Conservation (phyloP, 2,113 vertebrate genomes). For the Salminus brasiliensis region DNA sequence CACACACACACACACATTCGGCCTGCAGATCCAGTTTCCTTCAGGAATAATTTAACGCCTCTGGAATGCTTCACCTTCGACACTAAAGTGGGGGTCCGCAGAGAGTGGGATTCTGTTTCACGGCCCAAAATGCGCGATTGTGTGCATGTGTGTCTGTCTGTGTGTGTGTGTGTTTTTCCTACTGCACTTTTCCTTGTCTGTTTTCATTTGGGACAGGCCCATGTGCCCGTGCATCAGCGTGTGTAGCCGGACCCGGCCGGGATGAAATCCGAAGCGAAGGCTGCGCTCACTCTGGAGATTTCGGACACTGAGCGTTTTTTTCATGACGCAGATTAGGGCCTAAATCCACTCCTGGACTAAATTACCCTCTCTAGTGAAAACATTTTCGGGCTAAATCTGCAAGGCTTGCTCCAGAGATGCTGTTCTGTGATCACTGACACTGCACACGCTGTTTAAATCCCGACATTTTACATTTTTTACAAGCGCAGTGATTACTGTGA, state of each 20-base stretch:
- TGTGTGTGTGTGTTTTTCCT: constrained; percentile 32
- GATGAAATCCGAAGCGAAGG: constrained; percentile 23
- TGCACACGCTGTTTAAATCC: background rate
- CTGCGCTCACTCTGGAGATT: background rate
- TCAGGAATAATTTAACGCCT: constrained; percentile 70
- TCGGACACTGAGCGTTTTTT: constrained; percentile 3
- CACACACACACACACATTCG: background rate
- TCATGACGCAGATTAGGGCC: background rate
- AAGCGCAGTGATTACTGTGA: no score
- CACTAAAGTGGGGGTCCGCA: constrained; percentile 49
- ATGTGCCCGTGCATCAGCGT: constrained; percentile 1
- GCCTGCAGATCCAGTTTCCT: constrained; percentile 60
- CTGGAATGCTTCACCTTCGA: constrained; percentile 71
- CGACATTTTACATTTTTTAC: no score
- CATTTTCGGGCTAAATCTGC: background rate
- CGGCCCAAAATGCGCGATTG: constrained; percentile 21
- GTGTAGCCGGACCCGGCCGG: background rate
- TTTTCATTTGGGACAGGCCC: constrained; percentile 25
- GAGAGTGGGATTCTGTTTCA: constrained; percentile 63
- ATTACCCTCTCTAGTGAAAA: background rate
- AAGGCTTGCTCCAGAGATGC: background rate
- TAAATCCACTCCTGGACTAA: constrained; percentile 7
- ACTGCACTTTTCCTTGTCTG: constrained; percentile 33
- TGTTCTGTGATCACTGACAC: background rate
- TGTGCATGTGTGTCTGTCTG: constrained; percentile 8